These are phyloP conservation scores for Seira sanloemensis DNA, from an alignment of 2,888 invertebrate genomes.

Conservation along the genomic window DNA sequence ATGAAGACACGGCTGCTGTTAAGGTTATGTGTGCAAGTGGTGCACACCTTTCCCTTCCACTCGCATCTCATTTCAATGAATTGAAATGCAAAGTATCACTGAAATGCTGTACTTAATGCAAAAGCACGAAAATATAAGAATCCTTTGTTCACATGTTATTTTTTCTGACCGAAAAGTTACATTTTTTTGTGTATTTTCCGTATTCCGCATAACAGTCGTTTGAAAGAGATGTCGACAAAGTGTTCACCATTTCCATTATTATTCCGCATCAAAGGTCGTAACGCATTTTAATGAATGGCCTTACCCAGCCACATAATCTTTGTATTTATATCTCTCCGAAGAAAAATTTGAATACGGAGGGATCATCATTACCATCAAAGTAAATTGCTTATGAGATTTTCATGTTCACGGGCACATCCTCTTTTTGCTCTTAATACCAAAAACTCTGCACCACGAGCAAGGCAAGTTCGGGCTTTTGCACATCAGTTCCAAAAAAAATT, in stretches of 20 bases:
- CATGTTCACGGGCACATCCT: constrained; percentile 40
- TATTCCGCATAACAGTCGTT: no score
- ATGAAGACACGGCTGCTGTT: background rate
- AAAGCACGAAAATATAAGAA: background rate
- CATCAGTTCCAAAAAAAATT: no score
- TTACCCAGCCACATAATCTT: background rate
- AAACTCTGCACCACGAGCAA: no score
- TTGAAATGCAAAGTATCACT: background rate
- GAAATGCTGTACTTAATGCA: background rate
- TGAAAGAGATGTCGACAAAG: background rate
- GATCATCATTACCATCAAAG: constrained; percentile 21
- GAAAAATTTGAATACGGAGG: background rate
- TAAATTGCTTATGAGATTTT: constrained; percentile 42
- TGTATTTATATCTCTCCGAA: background rate
- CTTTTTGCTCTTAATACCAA: no score
- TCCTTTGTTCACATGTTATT: background rate
- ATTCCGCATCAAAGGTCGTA: background rate
- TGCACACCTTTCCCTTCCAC: background rate
- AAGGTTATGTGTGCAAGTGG: background rate
- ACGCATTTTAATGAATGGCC: constrained; percentile 4
- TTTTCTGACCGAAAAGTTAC: background rate
- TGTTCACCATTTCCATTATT: background rate
- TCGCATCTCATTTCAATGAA: background rate
- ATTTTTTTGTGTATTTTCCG: background rate
- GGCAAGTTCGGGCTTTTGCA: no score